Evolutionary conservation across 2,113 vertebrate genomes (phyloP).

Genomic region (Trichechus manatus): DNA sequence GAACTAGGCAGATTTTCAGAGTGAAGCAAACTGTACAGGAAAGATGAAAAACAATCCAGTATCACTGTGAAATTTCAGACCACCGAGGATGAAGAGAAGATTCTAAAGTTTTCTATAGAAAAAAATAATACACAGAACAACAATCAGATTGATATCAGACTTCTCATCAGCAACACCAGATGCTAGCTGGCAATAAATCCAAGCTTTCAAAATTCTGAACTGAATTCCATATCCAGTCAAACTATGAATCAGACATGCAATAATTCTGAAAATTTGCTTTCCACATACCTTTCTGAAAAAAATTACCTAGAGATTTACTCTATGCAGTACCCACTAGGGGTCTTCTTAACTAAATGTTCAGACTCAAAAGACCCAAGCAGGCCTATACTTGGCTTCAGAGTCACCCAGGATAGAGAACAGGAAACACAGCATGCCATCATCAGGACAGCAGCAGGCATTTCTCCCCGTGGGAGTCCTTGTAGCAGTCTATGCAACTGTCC

Average conservation of each 20-base stretch:
- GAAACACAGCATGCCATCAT: neutral
- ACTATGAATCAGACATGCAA: neutral
- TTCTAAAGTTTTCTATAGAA: neutral
- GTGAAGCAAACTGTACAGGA: neutral
- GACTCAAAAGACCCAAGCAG: neutral
- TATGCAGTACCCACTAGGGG: neutral
- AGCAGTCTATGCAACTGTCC: neutral
- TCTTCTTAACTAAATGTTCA: constrained; percentile 18
- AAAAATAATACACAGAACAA: constrained; percentile 24
- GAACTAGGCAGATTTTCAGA: neutral
- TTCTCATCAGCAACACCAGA: constrained; percentile 5
- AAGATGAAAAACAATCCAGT: neutral
- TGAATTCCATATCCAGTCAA: constrained; percentile 10
- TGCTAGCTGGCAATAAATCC: constrained; percentile 15
- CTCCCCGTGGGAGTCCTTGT: neutral
- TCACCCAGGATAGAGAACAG: neutral
- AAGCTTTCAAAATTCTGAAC: constrained; percentile 28
- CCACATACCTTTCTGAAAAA: neutral
- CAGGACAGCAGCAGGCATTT: neutral
- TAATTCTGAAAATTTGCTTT: constrained; percentile 51
- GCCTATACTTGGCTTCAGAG: neutral
- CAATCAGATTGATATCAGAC: neutral
- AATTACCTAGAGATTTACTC: constrained; percentile 2
- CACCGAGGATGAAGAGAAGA: neutral
- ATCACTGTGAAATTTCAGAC: constrained; percentile 13